Evolutionary conservation across 2,113 vertebrate species (phyloP).

Genomic region (Trogon melanurus): DNA sequence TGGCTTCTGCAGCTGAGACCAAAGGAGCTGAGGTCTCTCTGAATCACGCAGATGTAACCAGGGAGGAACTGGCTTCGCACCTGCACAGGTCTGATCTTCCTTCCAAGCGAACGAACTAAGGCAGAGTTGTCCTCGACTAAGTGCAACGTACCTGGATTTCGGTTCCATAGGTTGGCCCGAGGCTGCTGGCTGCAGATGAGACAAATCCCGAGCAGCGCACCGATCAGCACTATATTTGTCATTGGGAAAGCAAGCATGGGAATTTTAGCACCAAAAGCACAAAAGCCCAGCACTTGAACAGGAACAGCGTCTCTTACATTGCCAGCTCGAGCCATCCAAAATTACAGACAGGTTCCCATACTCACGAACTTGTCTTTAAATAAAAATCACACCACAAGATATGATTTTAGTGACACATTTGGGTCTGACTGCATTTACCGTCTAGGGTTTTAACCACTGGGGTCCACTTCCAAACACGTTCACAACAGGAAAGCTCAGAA

Average conservation of each 20-base stretch:
- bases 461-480: slow-evolving; percentile 46
- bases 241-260: neutral
- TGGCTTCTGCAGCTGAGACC: neutral
- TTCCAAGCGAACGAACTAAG: neutral
- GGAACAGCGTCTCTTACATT: neutral
- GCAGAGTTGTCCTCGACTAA: neutral
- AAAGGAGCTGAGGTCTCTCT: neutral
- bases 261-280: slow-evolving; percentile 24
- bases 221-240: neutral
- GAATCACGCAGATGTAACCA: neutral
- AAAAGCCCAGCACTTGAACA: slow-evolving; percentile 23
- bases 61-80: slow-evolving; percentile 17
- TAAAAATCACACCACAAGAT: neutral
- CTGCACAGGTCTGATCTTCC: slow-evolving; percentile 25
- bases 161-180: neutral
- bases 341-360: slow-evolving; percentile 45
- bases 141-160: slow-evolving; percentile 20
- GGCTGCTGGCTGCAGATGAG: slow-evolving; percentile 36
- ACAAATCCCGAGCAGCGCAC: neutral
- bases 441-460: slow-evolving; percentile 14
- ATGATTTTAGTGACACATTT: slow-evolving; percentile 16
- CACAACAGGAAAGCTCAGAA: slow-evolving; percentile 35
- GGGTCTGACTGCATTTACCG: neutral
- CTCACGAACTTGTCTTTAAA: slow-evolving; percentile 11
- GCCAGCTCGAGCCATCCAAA: slow-evolving; percentile 32